Base-by-base conservation (phyloP, 2,888 invertebrate species). In the Drosophila nigricruria region DNA sequence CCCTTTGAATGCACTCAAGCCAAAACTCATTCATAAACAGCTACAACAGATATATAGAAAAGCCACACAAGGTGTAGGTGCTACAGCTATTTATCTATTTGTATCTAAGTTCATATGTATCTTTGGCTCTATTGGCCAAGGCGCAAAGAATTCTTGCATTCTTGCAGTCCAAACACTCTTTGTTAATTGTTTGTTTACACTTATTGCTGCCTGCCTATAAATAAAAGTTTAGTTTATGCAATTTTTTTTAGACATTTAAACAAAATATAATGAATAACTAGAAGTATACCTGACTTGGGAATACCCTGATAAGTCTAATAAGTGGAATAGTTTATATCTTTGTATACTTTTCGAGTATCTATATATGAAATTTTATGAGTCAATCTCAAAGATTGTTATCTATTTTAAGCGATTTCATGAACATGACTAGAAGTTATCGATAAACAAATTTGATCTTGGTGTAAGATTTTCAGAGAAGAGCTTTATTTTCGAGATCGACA, bases 181-280 rank as follows among this genome's bases (percentile, higher is more conserved):
- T 68, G 36, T 47, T 60, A 75, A 74, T 57, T 42, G 57, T 70
- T 58, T 75, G 76, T 76, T 75, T 74, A 73, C 50, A 34, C 45
- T 36, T 40, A 36, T 40, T 42, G 16, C 16, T 42, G 16, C 16
- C n/a, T 30, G n/a, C 40, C 40, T 47, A 56, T 73, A 73, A 66
- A 73, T 70, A 45, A 70, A 73, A 73, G 71, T 65, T 73, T 54
- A 56, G 47, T 42, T 56, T 20, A 43, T 42, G 30, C 42, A 42
- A 56, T 54, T 40, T 25, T 40, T 25, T 25, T 27, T 45, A 56
- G 56, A 25, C 53, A 66, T 38, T 47, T 53, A 16, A 23, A 20
- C 38, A 42, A 56, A 45, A 30, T 49, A 49, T 20, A 54, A 67
- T 32, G 20, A 30, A 34, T 0, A 36, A 23, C 10, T 36, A 5